Base-by-base conservation (phyloP, 2,113 vertebrate species). In the Atrichornis clamosus region DNA sequence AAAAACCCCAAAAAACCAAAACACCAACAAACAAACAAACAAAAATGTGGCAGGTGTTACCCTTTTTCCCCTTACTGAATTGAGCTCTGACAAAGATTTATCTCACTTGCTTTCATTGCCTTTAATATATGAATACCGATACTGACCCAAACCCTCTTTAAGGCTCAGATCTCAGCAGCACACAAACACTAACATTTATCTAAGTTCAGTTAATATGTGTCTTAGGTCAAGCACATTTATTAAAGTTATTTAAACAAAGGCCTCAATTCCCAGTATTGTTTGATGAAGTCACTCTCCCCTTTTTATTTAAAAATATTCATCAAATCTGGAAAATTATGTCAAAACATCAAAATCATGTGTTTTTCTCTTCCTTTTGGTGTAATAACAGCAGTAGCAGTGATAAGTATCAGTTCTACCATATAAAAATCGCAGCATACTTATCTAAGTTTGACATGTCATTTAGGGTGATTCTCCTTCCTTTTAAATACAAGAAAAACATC, bases 201-300 rank as follows among this genome's bases (percentile, higher is more conserved):
- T 15, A 62, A 83, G 33, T 44, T n/a, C 23, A 69, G 4, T 32
- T 4, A 90, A 39, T 28, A 18, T 0, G 0, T 4, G 1, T 15
- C 3, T 82, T 84, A 67, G 21, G 15, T 49, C 0, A 0, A 85
- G 35, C 2, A 13, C 18, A 5, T 67, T 3, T 35, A 77, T 69
- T 7, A 20, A 49, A 39, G 8, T 47, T 35, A 28, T 44, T 86
- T 81, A 42, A 67, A 64, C 11, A 41, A 41, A 15, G 5, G 2
- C n/a, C 14, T 63, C 13, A 26, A 22, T 91, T 80, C 55, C 41
- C 28, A n/a, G 21, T 58, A 32, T 13, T 56, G 7, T 44, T 68
- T 55, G 46, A 49, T 47, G 14, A 65, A 27, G 5, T 85, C 27
- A 39, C 2, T 4, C 2, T 78, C 63, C 15, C 3, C 13, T 18